Evolutionary conservation across 2,797 vertebrate species (phyloP).

Genomic region (Pseudochirops cupreus): DNA sequence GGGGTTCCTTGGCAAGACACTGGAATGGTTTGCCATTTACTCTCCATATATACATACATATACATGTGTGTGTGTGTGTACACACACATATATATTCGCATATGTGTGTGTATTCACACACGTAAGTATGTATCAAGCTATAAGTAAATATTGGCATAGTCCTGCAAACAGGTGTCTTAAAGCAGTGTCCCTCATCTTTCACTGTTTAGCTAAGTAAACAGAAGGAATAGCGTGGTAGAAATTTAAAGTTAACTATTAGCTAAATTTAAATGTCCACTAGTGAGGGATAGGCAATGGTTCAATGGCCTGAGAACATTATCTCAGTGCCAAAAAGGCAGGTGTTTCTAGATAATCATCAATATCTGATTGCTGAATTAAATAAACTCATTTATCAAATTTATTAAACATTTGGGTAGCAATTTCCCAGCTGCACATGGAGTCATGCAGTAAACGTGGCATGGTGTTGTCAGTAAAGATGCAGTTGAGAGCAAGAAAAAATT

Average conservation of each 20-base stretch:
- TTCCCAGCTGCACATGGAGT: constrained; percentile 58
- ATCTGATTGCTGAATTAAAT: constrained; percentile 65
- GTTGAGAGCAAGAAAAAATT: constrained; percentile 8
- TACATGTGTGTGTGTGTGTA: background rate
- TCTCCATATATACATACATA: background rate
- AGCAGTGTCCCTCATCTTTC: constrained; percentile 47
- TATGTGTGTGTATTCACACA: background rate
- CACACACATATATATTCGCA: background rate
- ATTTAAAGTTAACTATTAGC: constrained; percentile 67
- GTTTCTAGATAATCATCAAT: constrained; percentile 63
- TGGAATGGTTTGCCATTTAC: background rate
- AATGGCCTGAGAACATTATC: background rate
- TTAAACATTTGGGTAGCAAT: constrained; percentile 58
- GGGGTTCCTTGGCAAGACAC: background rate
- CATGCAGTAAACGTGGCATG: constrained; percentile 11
- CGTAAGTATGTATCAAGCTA: background rate
- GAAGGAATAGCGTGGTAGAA: constrained; percentile 34
- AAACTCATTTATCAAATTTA: constrained; percentile 65
- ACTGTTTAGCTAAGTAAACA: constrained; percentile 55
- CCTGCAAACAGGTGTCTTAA: constrained; percentile 50
- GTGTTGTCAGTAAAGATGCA: background rate
- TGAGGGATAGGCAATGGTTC: constrained; percentile 57
- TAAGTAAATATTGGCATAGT: constrained; percentile 67
- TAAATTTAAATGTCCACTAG: constrained; percentile 30
- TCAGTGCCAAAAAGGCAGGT: constrained; percentile 57